Percentiles rank a stretch among this genome's conserved stretches.
phyloP scores from a whole-genome alignment of 2,113 vertebrate species.

The Pterocles gutturalis region DNA sequence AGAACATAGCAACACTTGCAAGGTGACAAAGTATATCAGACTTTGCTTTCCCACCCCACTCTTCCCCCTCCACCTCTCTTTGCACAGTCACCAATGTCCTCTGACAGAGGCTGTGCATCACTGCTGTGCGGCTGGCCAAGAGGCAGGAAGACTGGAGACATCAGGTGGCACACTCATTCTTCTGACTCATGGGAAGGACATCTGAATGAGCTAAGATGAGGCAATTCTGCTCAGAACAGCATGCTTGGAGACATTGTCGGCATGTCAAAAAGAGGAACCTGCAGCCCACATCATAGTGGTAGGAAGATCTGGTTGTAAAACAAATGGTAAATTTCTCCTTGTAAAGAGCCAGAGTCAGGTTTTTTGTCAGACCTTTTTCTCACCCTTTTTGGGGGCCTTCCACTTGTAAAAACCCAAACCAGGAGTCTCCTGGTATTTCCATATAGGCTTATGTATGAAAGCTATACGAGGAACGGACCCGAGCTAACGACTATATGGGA shows the following conservation, averaged over 20 bases:
- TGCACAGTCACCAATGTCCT: background rate
- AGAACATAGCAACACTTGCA: background rate
- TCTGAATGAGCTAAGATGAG: slow-evolving; percentile 19
- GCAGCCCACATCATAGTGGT: fast-evolving
- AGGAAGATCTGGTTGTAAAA: background rate
- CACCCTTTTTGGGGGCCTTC: fast-evolving
- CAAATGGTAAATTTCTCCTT: background rate
- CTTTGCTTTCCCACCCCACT: background rate
- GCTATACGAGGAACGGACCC: background rate
- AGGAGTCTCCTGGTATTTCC: background rate
- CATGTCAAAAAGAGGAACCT: background rate
- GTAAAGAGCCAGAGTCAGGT: background rate
- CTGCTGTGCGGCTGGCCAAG: background rate
- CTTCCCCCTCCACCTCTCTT: fast-evolving
- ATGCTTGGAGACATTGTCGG: background rate
- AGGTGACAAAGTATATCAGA: background rate
- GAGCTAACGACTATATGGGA: background rate
- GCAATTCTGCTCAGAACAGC: background rate
- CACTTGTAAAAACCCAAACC: background rate
- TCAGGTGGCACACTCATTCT: background rate
- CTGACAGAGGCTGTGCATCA: background rate
- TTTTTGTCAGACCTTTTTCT: background rate
- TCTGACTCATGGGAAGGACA: slow-evolving; percentile 24
- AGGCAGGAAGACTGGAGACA: background rate
- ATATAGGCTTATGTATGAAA: background rate